A percentile compares a stretch with the other conserved stretches of the same genome.
Conservation (phyloP, 1,140 invertebrate genomes). For the Drosophila ficusphila region DNA sequence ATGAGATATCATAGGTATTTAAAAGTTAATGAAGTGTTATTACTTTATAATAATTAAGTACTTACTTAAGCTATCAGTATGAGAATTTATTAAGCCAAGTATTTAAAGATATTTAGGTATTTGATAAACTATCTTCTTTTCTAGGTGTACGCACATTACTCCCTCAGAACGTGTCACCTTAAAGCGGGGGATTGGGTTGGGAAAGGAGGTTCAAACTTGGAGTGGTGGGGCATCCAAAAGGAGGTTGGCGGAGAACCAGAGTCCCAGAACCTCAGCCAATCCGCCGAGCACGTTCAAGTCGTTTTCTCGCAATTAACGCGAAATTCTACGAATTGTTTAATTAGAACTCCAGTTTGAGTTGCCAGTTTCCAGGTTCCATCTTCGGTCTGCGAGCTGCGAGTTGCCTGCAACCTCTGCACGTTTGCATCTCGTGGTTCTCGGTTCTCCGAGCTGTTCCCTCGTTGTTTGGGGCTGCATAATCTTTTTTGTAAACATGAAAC, state of each 20-base stretch:
- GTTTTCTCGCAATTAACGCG: constrained; percentile 84
- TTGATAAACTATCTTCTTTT: too few relatives aligned
- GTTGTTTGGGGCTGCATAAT: constrained; percentile 62
- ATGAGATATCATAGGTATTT: too few relatives aligned
- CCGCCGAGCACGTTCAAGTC: constrained; percentile 72
- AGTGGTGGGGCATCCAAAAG: neutral
- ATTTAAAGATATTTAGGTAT: too few relatives aligned
- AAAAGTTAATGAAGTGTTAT: too few relatives aligned
- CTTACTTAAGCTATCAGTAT: neutral
- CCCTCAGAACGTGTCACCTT: constrained; percentile 54
- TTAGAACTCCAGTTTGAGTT: constrained; percentile 74
- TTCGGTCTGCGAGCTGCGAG: constrained; percentile 9
- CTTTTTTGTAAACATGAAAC: constrained; percentile 84
- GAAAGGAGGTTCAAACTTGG: neutral
- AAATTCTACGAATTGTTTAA: constrained; percentile 85
- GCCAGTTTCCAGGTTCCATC: constrained; percentile 32
- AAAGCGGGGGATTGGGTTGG: neutral
- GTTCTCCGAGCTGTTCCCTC: constrained; percentile 16
- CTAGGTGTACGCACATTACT: constrained; percentile 7
- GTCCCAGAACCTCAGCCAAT: constrained; percentile 36
- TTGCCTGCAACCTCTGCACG: constrained; percentile 50
- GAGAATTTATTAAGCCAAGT: too few relatives aligned
- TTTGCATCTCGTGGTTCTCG: constrained; percentile 47
- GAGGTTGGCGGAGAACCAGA: neutral
- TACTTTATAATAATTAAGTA: too few relatives aligned